These are phyloP conservation scores for Pristionchus exspectatus DNA, from an alignment of 2,888 invertebrate species.

Conservation along the genomic window DNA sequence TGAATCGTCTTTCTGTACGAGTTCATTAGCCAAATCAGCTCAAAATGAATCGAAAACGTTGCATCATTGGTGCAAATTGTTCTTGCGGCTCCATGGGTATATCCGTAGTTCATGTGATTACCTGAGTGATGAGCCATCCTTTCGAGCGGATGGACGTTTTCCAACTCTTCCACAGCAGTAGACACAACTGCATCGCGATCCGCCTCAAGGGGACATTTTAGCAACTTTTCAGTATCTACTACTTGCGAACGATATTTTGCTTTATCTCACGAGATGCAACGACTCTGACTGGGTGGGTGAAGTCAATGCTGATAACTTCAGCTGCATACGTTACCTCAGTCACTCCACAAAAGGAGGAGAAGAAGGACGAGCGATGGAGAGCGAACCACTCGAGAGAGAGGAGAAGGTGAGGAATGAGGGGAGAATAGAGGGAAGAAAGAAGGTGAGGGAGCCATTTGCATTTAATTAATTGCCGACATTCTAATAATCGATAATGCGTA, in stretches of 20 bases:
- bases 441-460: background rate
- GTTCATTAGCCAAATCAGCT: too few relatives aligned
- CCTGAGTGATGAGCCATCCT: background rate
- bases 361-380: background rate
- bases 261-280: too few relatives aligned
- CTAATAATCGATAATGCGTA: background rate
- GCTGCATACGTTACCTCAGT: background rate
- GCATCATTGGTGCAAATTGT: too few relatives aligned
- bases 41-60: too few relatives aligned
- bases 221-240: too few relatives aligned
- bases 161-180: conserved; percentile 9
- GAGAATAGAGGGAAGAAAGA: background rate
- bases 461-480: background rate
- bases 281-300: background rate
- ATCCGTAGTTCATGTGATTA: background rate
- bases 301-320: too few relatives aligned
- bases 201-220: too few relatives aligned
- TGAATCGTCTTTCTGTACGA: too few relatives aligned
- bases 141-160: background rate
- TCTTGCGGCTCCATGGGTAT: too few relatives aligned
- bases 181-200: background rate
- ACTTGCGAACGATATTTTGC: too few relatives aligned
- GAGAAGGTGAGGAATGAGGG: background rate
- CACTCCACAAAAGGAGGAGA: background rate
- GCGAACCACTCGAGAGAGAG: background rate